These are phyloP conservation scores for Drosophila ananassae DNA, from an alignment of 1,140 invertebrate genomes.

Conservation along the genomic window DNA sequence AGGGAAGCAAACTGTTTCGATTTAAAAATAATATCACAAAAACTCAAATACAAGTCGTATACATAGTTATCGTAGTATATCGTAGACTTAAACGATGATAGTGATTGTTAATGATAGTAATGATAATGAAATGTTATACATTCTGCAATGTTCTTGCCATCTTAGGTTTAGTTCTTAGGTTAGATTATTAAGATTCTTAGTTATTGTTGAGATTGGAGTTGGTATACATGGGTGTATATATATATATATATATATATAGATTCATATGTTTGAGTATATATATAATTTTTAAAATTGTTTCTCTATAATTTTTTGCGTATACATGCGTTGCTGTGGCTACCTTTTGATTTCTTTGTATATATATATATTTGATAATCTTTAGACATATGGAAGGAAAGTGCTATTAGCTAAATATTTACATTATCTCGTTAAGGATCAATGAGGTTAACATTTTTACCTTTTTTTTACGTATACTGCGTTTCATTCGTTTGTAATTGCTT, in stretches of 20 bases:
- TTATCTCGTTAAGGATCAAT: conserved; percentile 24
- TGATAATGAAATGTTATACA: conserved; percentile 68
- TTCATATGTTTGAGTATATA: conserved; percentile 37
- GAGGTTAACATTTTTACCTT: conserved; percentile 46
- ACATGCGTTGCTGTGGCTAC: conserved; percentile 72
- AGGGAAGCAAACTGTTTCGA: conserved; percentile 64
- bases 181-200: conserved; percentile 46
- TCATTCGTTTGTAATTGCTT: conserved; percentile 62
- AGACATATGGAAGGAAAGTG: conserved; percentile 67
- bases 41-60: conserved; percentile 79
- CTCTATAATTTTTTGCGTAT: conserved; percentile 56
- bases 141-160: conserved; percentile 42
- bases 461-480: conserved; percentile 78
- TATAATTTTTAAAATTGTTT: conserved; percentile 42
- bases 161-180: conserved; percentile 73
- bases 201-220: conserved; percentile 55
- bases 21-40: conserved; percentile 81
- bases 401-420: conserved; percentile 67
- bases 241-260: conserved; percentile 38
- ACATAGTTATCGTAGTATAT: conserved; percentile 53
- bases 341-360: conserved; percentile 56
- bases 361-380: conserved; percentile 31
- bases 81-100: conserved; percentile 38
- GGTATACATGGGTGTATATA: conserved; percentile 38
- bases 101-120: conserved; percentile 17